Percentiles rank a stretch among this genome's conserved stretches.
Evolutionary conservation across 2,888 invertebrate genomes (phyloP).

Genomic region (Stratiomys singularior): DNA sequence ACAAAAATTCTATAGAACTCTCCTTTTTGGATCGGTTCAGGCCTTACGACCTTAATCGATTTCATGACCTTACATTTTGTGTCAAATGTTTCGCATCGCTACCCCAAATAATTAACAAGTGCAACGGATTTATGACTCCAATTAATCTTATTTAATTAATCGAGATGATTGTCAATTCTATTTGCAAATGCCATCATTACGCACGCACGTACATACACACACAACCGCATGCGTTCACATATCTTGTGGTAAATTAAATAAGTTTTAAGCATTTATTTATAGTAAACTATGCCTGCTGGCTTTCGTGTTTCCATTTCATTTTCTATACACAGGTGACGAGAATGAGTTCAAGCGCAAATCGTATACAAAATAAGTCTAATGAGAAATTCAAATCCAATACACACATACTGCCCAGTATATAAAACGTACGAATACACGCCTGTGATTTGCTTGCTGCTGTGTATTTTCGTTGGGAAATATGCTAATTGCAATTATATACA

Average conservation of each 20-base stretch:
- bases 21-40: too few species aligned
- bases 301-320: neutral
- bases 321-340: conserved; percentile 8
- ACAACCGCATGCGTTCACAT: too few species aligned
- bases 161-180: neutral
- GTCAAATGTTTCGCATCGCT: neutral
- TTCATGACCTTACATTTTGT: too few species aligned
- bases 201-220: neutral
- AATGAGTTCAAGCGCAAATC: conserved; percentile 9
- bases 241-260: too few species aligned
- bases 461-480: neutral
- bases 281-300: neutral
- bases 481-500: conserved; percentile 3
- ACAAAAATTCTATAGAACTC: too few species aligned
- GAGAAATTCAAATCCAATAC: neutral
- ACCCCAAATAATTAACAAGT: neutral
- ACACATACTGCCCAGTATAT: neutral
- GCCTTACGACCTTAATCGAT: too few species aligned
- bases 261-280: too few species aligned
- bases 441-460: too few species aligned
- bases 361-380: neutral
- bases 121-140: neutral
- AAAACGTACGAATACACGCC: neutral
- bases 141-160: neutral
- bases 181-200: neutral